Conservation (phyloP, 1,140 invertebrate species). For the Caerostris darwini region DNA sequence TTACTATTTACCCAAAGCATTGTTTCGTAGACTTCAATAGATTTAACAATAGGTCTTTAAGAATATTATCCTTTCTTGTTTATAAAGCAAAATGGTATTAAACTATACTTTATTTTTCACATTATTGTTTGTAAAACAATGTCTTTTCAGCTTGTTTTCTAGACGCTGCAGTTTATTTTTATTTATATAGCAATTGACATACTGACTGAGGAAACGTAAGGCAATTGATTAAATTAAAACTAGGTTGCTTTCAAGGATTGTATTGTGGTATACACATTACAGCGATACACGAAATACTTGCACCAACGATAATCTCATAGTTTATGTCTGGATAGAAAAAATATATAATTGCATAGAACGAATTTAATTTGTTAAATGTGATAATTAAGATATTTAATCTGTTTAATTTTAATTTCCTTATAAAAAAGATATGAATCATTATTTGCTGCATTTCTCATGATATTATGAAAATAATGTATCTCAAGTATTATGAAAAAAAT, state of each 20-base stretch:
- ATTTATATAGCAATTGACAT: not conserved
- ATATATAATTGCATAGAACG: too few species aligned
- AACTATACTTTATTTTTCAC: not conserved
- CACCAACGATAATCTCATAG: too few species aligned
- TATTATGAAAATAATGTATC: too few species aligned
- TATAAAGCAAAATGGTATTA: not conserved
- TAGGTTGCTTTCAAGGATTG: not conserved
- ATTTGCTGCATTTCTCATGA: too few species aligned
- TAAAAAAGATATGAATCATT: too few species aligned
- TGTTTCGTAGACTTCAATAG: constrained; percentile 29
- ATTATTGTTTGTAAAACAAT: constrained; percentile 18
- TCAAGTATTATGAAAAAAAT: too few species aligned
- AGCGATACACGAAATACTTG: not conserved
- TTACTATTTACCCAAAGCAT: not conserved
- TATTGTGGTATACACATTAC: not conserved
- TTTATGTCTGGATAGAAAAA: too few species aligned
- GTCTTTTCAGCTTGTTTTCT: not conserved
- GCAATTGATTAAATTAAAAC: not conserved
- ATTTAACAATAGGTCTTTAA: constrained; percentile 8
- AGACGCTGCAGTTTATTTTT: not conserved
- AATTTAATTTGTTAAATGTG: too few species aligned
- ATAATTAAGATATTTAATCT: too few species aligned
- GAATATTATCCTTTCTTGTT: constrained; percentile 7
- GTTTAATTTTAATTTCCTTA: too few species aligned
- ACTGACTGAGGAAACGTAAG: not conserved